Evolutionary conservation across 2,797 vertebrate species (phyloP).

Genomic region (Acropternis orthonyx): DNA sequence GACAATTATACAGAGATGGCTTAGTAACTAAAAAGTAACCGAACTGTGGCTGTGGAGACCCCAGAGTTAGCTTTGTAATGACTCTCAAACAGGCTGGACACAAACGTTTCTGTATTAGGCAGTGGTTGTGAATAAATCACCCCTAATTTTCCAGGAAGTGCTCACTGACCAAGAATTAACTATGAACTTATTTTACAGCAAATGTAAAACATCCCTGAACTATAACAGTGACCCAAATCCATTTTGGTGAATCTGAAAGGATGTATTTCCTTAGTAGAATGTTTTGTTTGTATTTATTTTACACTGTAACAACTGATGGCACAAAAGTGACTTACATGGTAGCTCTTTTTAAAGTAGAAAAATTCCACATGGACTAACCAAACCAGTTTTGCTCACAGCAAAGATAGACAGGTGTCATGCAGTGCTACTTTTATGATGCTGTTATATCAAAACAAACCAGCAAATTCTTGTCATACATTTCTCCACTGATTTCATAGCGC

Average conservation of each 20-base stretch:
- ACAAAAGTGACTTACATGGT: not conserved
- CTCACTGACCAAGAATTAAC: not conserved
- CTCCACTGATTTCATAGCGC: not conserved
- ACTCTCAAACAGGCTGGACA: not conserved
- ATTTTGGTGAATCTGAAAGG: not conserved
- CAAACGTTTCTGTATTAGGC: not conserved
- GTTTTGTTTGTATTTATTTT: not conserved
- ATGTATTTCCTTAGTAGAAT: not conserved
- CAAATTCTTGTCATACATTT: not conserved
- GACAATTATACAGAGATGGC: not conserved
- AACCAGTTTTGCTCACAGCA: not conserved
- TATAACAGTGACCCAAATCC: not conserved
- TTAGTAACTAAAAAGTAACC: not conserved
- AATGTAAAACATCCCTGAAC: not conserved
- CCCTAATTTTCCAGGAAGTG: not conserved
- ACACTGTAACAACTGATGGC: not conserved
- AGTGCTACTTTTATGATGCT: not conserved
- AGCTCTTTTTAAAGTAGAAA: not conserved
- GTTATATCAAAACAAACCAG: not conserved
- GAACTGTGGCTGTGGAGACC: not conserved
- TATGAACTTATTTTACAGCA: not conserved
- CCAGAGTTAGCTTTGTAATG: not conserved
- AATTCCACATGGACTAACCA: not conserved
- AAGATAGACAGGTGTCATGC: not conserved
- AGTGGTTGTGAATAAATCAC: not conserved